These are phyloP conservation scores for Augochlora pura DNA, from an alignment of 1,140 invertebrate species.

Conservation along the genomic window DNA sequence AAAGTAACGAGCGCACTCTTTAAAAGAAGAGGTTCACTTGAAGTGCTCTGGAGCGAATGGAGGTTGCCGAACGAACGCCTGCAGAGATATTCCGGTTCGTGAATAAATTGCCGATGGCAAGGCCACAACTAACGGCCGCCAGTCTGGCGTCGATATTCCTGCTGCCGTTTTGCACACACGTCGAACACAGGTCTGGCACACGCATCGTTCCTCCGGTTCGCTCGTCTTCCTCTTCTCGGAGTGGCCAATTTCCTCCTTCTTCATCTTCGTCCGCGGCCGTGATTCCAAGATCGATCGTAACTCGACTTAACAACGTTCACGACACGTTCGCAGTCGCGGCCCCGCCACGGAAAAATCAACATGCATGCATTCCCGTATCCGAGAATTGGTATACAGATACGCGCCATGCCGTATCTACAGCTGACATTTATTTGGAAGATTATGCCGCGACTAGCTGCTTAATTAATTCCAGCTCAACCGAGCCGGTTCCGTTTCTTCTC, in stretches of 20 bases:
- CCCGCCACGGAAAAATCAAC: neutral
- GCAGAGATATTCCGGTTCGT: constrained; percentile 49
- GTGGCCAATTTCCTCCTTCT: neutral
- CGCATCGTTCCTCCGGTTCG: constrained; percentile 14
- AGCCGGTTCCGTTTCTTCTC: too few relatives aligned
- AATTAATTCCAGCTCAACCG: neutral
- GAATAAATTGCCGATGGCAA: constrained; percentile 63
- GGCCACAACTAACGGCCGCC: constrained; percentile 57
- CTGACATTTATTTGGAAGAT: neutral
- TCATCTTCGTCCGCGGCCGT: neutral
- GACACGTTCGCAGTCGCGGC: constrained; percentile 12
- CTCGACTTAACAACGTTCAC: neutral
- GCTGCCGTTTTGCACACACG: constrained; percentile 42
- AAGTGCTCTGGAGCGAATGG: constrained; percentile 28
- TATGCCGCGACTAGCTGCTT: neutral
- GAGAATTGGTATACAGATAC: neutral
- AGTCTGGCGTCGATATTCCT: constrained; percentile 60
- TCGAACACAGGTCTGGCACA: constrained; percentile 26
- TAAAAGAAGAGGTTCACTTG: neutral
- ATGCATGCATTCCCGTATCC: too few relatives aligned
- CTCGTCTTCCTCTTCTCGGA: neutral
- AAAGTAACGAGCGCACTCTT: constrained; percentile 10
- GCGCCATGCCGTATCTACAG: neutral
- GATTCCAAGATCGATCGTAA: neutral
- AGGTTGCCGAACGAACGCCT: constrained; percentile 36